Conservation (phyloP, 2,888 invertebrate species). For the Sycophila texana region DNA sequence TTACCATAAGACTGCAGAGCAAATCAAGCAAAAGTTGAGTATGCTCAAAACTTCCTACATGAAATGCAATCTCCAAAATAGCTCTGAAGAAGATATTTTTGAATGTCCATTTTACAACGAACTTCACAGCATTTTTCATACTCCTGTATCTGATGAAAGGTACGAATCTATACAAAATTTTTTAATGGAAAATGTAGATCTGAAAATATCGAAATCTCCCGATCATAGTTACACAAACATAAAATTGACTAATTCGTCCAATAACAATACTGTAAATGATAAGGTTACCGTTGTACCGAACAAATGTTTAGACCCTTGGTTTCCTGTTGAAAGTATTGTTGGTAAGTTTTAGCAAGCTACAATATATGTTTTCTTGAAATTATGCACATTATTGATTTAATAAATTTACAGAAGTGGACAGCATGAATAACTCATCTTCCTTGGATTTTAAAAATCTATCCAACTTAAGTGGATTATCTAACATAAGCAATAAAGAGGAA, state of each 20-base stretch:
- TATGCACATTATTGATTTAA: not conserved
- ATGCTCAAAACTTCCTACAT: constrained; percentile 61
- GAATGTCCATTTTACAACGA: constrained; percentile 63
- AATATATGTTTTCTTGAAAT: not conserved
- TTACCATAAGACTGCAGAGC: constrained; percentile 59
- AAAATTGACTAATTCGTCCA: constrained; percentile 44
- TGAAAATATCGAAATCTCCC: constrained; percentile 53
- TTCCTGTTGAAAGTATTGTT: constrained; percentile 63
- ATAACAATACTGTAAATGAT: constrained; percentile 40
- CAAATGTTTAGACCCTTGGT: constrained; percentile 57
- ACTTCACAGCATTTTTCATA: constrained; percentile 61
- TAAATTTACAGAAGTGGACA: constrained; percentile 42
- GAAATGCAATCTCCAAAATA: constrained; percentile 57
- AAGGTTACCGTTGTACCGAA: constrained; percentile 55
- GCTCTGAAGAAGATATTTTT: constrained; percentile 52
- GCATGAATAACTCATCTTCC: constrained; percentile 22
- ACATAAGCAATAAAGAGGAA: constrained; percentile 21
- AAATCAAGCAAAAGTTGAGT: constrained; percentile 61
- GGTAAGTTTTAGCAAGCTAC: constrained; percentile 56
- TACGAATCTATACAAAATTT: constrained; percentile 55
- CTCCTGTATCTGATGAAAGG: constrained; percentile 54
- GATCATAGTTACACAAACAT: constrained; percentile 57
- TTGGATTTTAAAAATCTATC: constrained; percentile 20
- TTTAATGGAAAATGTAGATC: constrained; percentile 50
- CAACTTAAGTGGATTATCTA: constrained; percentile 31